Evolutionary conservation across 2,113 vertebrate genomes (phyloP).

Genomic region (Microtus montanus): DNA sequence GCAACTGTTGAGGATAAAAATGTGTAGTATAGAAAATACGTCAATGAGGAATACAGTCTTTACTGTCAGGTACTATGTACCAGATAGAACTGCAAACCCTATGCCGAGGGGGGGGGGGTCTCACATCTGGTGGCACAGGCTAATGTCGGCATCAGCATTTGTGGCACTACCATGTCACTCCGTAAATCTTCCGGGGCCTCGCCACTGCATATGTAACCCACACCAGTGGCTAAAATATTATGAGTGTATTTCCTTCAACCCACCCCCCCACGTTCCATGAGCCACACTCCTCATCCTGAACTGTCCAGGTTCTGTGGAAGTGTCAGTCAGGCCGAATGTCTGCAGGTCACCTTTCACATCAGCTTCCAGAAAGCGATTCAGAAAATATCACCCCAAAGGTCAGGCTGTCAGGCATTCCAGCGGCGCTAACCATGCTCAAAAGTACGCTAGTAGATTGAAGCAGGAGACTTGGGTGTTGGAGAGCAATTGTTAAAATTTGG

Average conservation of each 20-base stretch:
- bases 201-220: too few species aligned
- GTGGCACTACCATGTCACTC: not conserved
- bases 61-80: not conserved
- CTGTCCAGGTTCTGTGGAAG: not conserved
- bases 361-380: not conserved
- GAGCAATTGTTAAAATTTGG: not conserved
- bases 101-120: rapidly evolving
- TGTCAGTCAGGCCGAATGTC: not conserved
- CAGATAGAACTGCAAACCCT: not conserved
- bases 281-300: not conserved
- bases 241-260: not conserved
- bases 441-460: not conserved
- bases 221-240: not conserved
- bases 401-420: not conserved
- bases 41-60: not conserved
- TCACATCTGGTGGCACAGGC: not conserved
- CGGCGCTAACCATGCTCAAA: not conserved
- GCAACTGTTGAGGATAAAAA: not conserved
- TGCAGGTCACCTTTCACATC: not conserved
- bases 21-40: not conserved
- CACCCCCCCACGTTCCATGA: not conserved
- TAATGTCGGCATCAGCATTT: not conserved
- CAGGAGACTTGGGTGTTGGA: not conserved
- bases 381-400: not conserved
- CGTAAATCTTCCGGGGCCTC: not conserved